These are phyloP conservation scores for Empis stercorea DNA, from an alignment of 2,888 invertebrate species.

Conservation along the genomic window DNA sequence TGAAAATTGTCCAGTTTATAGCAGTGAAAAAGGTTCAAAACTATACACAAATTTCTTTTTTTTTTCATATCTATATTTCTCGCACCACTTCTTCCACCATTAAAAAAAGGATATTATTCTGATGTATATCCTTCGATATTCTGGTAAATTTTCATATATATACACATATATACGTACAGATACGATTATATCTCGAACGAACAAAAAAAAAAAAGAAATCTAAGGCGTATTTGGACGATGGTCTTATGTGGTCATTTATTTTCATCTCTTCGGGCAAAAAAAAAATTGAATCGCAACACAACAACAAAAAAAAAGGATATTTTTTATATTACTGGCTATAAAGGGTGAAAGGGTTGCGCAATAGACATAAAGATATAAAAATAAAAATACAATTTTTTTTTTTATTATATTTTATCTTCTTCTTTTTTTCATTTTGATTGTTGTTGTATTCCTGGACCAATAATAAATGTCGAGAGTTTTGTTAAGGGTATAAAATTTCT, in stretches of 20 bases:
- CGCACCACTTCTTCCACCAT: no score
- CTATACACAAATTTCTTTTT: no score
- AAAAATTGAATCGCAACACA: not conserved
- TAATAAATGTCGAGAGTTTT: not conserved
- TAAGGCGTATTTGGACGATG: not conserved
- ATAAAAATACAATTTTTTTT: not conserved
- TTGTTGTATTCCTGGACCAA: not conserved
- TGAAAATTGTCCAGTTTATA: no score
- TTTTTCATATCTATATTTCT: no score
- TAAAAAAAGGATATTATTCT: no score
- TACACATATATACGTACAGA: no score
- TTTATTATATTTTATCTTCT: not conserved
- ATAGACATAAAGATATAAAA: not conserved
- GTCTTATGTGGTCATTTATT: not conserved
- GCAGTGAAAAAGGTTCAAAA: no score
- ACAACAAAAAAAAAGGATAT: not conserved
- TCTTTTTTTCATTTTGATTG: not conserved
- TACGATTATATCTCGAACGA: no score
- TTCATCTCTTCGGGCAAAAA: not conserved
- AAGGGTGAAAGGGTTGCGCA: constrained; percentile 1
- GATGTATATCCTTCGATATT: no score
- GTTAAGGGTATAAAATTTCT: not conserved
- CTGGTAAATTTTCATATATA: no score
- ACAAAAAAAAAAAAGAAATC: no score
- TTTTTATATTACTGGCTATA: not conserved